Evolutionary conservation across 1,140 invertebrate genomes (phyloP).

Genomic region (Ceratoteleas bidentatus): DNA sequence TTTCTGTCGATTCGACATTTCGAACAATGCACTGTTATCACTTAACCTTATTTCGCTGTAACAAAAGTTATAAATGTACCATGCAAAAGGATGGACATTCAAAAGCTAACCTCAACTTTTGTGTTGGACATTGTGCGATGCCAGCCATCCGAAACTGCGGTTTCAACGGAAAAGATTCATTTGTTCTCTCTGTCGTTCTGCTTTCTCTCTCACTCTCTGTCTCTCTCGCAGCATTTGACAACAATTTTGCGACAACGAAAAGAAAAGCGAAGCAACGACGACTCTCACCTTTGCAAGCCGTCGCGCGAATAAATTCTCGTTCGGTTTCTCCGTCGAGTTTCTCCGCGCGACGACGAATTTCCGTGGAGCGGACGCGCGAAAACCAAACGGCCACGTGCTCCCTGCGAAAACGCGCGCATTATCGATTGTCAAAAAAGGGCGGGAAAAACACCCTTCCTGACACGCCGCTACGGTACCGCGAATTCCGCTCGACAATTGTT

Average conservation of each 20-base stretch:
- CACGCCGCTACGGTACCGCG: too few relatives aligned
- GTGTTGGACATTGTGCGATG: too few relatives aligned
- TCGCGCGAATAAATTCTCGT: conserved; percentile 69
- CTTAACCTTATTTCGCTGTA: too few relatives aligned
- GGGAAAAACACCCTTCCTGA: conserved; percentile 8
- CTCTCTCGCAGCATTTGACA: conserved; percentile 2
- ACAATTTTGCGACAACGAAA: conserved; percentile 54
- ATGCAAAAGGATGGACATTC: too few relatives aligned
- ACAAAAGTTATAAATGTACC: too few relatives aligned
- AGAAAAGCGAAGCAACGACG: conserved; percentile 61
- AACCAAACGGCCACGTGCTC: conserved; percentile 43
- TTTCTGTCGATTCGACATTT: too few relatives aligned
- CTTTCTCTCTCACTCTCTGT: background rate
- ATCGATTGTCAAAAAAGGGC: conserved; percentile 39
- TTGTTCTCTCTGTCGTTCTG: too few relatives aligned
- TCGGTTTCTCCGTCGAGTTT: conserved; percentile 72
- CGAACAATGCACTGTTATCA: too few relatives aligned
- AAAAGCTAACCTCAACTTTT: too few relatives aligned
- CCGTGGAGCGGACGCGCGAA: conserved; percentile 27
- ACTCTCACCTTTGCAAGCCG: conserved; percentile 72
- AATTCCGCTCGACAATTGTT: background rate
- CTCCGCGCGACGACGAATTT: conserved; percentile 54
- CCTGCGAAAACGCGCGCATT: background rate
- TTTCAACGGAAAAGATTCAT: too few relatives aligned
- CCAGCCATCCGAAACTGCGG: too few relatives aligned